Base-by-base conservation (phyloP, 2,113 vertebrate species). In the Bolborhynchus lineola region DNA sequence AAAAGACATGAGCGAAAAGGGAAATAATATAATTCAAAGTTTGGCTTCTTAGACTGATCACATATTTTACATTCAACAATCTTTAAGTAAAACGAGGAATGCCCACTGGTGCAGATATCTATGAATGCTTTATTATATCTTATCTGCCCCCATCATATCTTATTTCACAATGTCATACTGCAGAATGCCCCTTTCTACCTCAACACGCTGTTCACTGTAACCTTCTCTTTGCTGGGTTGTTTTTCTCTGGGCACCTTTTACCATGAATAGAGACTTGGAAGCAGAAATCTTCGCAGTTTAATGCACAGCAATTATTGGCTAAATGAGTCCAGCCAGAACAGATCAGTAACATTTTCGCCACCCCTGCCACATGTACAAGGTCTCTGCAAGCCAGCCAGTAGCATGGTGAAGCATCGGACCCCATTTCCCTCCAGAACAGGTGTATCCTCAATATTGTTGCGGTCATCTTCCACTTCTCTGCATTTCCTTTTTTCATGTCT, bases 81-180 rank as follows among this genome's bases (percentile, higher is more conserved):
- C 12, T 65, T 82, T 10, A 72, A 19, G 9, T 37, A 83, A 74
- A 86, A 72, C 5, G 23, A 80, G 49, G 37, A 85, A 87, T 16
- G 1, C 2, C 17, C 14, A 37, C 21, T 33, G 14, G 3, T 1
- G 1, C 4, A 79, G 42, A 60, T 29, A 25, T 5, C 13, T 68
- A 55, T 21, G 8, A 82, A 82, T 31, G 14, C 13, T 11, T 72
- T 64, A 55, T 50, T 28, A n/a, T 12, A 14, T 6, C 10, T 84
- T 71, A 42, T 17, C 41, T 57, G 9, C 55, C 14, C 9, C 86
- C 16, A 33, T 47, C 16, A 69, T 24, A 42, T 28, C 20, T 79
- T 72, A 46, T 72, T 78, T 77, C 20, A 93, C 24, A 21, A 37
- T 37, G 16, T 57, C 44, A 28, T 35, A 44, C 10, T 13, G 44